phyloP scores from a whole-genome alignment of 1,140 invertebrate species.

The Zaprionus davidi region DNA sequence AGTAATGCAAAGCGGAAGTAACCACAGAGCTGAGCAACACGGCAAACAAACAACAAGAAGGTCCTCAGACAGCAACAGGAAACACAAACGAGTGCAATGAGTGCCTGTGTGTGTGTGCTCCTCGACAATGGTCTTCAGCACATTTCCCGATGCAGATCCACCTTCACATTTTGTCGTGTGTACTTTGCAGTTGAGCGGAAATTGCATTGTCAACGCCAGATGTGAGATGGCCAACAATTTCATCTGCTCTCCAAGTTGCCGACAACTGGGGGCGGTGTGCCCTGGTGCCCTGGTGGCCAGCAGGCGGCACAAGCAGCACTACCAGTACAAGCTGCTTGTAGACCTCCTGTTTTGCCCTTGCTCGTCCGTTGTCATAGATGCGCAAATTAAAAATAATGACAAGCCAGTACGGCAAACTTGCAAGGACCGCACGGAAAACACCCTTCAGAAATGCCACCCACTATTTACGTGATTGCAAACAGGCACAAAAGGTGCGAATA shows the following conservation, averaged over 20 bases:
- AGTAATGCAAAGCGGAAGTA: constrained; percentile 43
- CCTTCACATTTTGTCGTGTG: constrained; percentile 40
- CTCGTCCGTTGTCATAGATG: constrained; percentile 63
- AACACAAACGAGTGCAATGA: constrained; percentile 40
- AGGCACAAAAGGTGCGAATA: constrained; percentile 1
- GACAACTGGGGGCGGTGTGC: too few relatives aligned
- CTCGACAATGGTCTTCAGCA: constrained; percentile 17
- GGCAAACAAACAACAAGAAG: constrained; percentile 1
- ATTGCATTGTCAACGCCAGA: constrained; percentile 80
- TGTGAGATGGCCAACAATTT: constrained; percentile 45
- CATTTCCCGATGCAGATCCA: constrained; percentile 18
- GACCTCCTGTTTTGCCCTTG: neutral
- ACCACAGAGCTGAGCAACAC: constrained; percentile 39
- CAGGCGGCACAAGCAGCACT: neutral
- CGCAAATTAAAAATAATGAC: constrained; percentile 77
- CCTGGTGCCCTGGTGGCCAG: neutral
- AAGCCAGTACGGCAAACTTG: constrained; percentile 21
- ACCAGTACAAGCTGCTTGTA: constrained; percentile 8
- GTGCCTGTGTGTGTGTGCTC: neutral
- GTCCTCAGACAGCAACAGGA: constrained; percentile 49
- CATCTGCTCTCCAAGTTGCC: neutral
- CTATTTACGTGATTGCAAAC: neutral
- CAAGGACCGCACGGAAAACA: neutral
- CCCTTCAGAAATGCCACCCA: neutral
- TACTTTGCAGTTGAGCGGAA: constrained; percentile 66